Evolutionary conservation across 2,888 invertebrate genomes (phyloP), one percentile per base, ranked within the genome.

Genomic region (Heliconius erato): DNA sequence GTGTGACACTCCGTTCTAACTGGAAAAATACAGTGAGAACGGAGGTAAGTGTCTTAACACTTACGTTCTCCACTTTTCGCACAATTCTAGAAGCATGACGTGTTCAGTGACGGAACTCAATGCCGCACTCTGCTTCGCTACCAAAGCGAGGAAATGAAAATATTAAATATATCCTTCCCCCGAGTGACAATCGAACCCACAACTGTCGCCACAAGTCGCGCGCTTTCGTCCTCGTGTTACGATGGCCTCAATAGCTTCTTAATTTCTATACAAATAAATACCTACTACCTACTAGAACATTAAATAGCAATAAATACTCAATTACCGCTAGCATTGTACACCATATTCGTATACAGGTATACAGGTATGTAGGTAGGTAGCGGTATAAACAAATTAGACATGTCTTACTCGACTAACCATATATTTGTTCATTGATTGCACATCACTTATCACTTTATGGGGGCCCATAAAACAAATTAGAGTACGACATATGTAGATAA

Each of bases 401-500:
- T 26, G 49, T 28, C 26, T 44, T 72, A 54, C 28, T 11, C 35
- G 63, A 76, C 26, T 26, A 16, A 9, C 26, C 72, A 26, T 40
- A 76, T 32, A 59, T 26, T 76, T n/a, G 76, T 76, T 63, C 59
- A n/a, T 3, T 16, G 59, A 63, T 59, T 76, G 40, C 76, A 63
- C 76, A n/a, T n/a, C 9, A 23, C 63, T 76, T 76, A 76, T 40
- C 63, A 26, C n/a, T 76, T 76, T 76, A 76, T 76, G 63, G 63
- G 26, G 59, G 76, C 35, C 35, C 63, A 76, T 76, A 63, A 76
- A 76, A 63, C 63, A 76, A 76, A 76, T 63, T n/a, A 76, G 63
- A 76, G 11, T 9, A 23, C 59, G 74, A 59, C 59, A 59, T n/a
- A 54, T 26, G 44, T 26, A 69, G n/a, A n/a, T 6, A 14, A n/a